phyloP scores from a whole-genome alignment of 2,113 vertebrate species.

The Poicephalus meyeri region DNA sequence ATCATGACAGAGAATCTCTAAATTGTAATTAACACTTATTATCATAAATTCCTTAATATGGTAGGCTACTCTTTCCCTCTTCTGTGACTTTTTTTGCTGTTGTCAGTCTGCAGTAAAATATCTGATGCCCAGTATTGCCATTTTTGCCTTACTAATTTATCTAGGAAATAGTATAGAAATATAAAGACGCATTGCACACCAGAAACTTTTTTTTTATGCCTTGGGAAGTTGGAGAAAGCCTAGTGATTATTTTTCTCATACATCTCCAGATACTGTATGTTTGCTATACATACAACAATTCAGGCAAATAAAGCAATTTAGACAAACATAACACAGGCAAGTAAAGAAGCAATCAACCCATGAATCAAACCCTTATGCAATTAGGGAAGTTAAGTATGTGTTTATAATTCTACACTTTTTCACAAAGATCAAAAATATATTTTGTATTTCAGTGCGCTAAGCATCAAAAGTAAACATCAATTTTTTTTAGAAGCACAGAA shows the following conservation, averaged over 20 bases:
- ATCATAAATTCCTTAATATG: not conserved
- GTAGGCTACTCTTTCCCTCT: not conserved
- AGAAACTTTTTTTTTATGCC: not conserved
- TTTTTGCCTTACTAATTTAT: not conserved
- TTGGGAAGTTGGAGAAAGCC: not conserved
- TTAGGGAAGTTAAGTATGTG: not conserved
- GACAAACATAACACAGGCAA: not conserved
- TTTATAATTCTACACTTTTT: not conserved
- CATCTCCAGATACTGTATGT: not conserved
- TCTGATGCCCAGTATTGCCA: not conserved
- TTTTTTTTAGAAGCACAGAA: not conserved
- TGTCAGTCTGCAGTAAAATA: not conserved
- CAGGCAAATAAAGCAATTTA: not conserved
- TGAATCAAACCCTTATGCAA: not conserved
- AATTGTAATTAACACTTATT: not conserved
- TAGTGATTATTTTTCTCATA: not conserved
- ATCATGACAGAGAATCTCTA: not conserved
- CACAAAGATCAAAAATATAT: not conserved
- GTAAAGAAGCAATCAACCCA: not conserved
- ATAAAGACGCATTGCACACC: accelerated
- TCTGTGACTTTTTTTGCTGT: not conserved
- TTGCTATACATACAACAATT: not conserved
- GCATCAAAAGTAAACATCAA: not conserved
- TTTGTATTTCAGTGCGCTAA: not conserved
- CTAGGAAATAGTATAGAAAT: not conserved